Conservation (phyloP, 1,140 invertebrate genomes). For the Hylaeus volcanicus region DNA sequence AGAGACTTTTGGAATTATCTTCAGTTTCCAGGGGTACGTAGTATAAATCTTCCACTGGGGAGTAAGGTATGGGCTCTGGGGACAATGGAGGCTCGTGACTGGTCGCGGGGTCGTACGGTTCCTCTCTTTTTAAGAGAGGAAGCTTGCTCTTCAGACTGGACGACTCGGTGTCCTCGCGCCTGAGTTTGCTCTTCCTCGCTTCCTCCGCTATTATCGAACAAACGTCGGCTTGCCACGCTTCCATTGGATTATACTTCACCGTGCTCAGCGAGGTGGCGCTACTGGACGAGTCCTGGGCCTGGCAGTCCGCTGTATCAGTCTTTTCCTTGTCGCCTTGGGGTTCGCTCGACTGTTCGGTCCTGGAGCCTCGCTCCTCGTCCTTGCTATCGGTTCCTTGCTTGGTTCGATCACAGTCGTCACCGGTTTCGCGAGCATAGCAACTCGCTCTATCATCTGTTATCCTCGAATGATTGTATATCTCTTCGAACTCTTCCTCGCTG, state of each 20-base stretch:
- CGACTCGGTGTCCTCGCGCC: conserved; percentile 46
- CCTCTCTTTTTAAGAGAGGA: conserved; percentile 46
- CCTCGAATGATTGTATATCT: conserved; percentile 31
- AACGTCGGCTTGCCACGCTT: conserved; percentile 73
- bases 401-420: background rate
- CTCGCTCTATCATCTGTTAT: background rate
- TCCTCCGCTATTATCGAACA: conserved; percentile 71
- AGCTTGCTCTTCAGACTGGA: conserved; percentile 58
- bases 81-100: conserved; percentile 41
- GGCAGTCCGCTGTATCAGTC: conserved; percentile 46
- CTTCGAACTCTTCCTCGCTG: conserved; percentile 48
- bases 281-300: conserved; percentile 76
- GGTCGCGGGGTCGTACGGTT: background rate
- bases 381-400: too few relatives aligned
- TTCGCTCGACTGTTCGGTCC: background rate
- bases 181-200: conserved; percentile 38
- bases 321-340: conserved; percentile 15
- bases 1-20: rapidly evolving
- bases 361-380: too few relatives aligned
- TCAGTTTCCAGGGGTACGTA: background rate
- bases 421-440: background rate
- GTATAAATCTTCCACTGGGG: conserved; percentile 64
- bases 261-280: conserved; percentile 81
- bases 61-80: conserved; percentile 60
- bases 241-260: conserved; percentile 78